phyloP scores from a whole-genome alignment of 1,140 invertebrate species.

The Helicoverpa zea region DNA sequence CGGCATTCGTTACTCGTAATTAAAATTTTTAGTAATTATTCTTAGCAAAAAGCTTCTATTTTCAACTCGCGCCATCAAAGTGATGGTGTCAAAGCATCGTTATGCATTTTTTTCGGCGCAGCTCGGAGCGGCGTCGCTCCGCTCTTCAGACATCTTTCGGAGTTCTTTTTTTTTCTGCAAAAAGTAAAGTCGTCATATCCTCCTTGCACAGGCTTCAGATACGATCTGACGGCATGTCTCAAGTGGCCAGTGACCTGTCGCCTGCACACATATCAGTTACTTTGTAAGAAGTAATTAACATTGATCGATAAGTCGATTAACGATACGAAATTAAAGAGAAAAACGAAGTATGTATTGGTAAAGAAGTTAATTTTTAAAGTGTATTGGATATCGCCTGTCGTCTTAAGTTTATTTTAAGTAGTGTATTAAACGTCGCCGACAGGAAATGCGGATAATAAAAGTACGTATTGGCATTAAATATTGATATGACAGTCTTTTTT shows the following conservation, averaged over 20 bases:
- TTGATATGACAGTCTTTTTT: not conserved
- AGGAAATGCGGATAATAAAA: conserved; percentile 14
- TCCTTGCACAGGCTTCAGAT: conserved; percentile 61
- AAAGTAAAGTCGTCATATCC: conserved; percentile 71
- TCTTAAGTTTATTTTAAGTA: conserved; percentile 1
- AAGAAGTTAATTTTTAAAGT: conserved; percentile 41
- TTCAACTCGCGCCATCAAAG: conserved; percentile 46
- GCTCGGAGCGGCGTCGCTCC: conserved; percentile 46
- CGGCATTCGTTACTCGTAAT: conserved; percentile 13
- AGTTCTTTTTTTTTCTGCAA: conserved; percentile 63
- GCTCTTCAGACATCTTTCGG: conserved; percentile 73
- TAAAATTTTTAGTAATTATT: conserved; percentile 39
- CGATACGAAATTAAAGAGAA: conserved; percentile 26
- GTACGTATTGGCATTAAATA: conserved; percentile 5
- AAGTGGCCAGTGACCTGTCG: conserved; percentile 68
- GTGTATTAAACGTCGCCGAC: conserved; percentile 23
- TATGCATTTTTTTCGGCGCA: conserved; percentile 56
- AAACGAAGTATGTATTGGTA: conserved; percentile 17
- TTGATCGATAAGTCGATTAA: conserved; percentile 52
- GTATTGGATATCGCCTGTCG: conserved; percentile 20
- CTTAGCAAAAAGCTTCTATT: conserved; percentile 38
- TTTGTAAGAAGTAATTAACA: conserved; percentile 57
- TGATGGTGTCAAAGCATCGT: conserved; percentile 51
- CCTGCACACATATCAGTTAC: conserved; percentile 53
- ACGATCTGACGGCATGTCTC: conserved; percentile 65